Conservation (phyloP, 2,888 invertebrate genomes). For the Brachynemurus nebulosus region DNA sequence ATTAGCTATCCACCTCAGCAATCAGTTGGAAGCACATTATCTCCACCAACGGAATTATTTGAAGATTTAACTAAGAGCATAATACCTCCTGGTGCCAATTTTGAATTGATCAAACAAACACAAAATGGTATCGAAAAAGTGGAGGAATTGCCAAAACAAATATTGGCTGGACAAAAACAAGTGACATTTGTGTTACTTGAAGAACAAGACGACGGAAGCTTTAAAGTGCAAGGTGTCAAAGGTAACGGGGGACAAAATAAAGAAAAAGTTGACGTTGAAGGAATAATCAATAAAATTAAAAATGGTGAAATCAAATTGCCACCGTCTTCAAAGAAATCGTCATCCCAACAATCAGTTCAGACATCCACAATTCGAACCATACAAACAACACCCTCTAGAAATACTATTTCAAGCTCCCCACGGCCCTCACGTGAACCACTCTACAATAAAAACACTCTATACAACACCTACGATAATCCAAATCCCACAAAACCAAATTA, state of each 20-base stretch:
- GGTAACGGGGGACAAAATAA: constrained; percentile 55
- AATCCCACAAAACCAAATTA: constrained; percentile 12
- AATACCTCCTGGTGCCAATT: constrained; percentile 64
- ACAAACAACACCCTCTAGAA: constrained; percentile 16
- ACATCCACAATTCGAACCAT: constrained; percentile 20
- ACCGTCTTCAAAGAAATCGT: constrained; percentile 30
- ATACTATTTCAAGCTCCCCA: constrained; percentile 15
- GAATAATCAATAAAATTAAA: constrained; percentile 64
- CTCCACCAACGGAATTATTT: constrained; percentile 51
- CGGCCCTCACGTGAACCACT: constrained; percentile 21
- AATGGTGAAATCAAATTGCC: constrained; percentile 71
- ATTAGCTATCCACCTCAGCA: constrained; percentile 32
- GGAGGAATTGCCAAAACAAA: constrained; percentile 42
- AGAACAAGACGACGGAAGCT: constrained; percentile 73
- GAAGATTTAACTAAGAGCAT: constrained; percentile 70
- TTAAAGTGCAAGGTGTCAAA: constrained; percentile 73
- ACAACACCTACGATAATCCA: constrained; percentile 16
- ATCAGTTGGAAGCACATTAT: constrained; percentile 36
- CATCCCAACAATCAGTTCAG: neutral
- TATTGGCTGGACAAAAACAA: constrained; percentile 54
- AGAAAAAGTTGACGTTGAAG: constrained; percentile 61
- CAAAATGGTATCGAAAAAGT: constrained; percentile 60
- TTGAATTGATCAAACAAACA: constrained; percentile 64
- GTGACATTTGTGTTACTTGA: constrained; percentile 77
- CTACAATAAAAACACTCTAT: constrained; percentile 12